phyloP scores from a whole-genome alignment of 2,888 invertebrate genomes.

The Formica aserva region DNA sequence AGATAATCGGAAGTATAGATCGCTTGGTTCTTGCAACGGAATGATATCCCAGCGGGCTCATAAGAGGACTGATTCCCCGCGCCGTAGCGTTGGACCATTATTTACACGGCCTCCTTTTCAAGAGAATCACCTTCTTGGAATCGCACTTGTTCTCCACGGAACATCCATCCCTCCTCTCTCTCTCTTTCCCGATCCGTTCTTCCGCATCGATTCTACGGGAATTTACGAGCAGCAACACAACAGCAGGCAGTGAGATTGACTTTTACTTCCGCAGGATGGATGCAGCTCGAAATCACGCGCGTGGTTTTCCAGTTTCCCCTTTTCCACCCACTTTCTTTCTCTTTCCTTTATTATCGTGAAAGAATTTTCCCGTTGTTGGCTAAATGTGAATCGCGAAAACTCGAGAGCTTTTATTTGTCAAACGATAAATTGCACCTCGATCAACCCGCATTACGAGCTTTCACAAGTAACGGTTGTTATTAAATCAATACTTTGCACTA shows the following conservation, averaged over 20 bases:
- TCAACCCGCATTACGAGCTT: slow-evolving; percentile 13
- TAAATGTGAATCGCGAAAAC: slow-evolving; percentile 15
- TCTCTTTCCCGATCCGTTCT: background rate
- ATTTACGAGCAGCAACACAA: slow-evolving; percentile 65
- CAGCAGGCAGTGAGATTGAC: slow-evolving; percentile 65
- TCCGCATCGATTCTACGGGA: slow-evolving; percentile 59
- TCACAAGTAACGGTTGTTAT: slow-evolving; percentile 31
- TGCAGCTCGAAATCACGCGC: slow-evolving; percentile 51
- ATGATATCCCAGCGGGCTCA: slow-evolving; percentile 64
- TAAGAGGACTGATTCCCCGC: slow-evolving; percentile 58
- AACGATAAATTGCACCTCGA: slow-evolving; percentile 35
- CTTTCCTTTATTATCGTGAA: slow-evolving; percentile 50
- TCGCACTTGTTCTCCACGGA: slow-evolving; percentile 56
- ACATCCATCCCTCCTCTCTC: slow-evolving; percentile 15
- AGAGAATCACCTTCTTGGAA: slow-evolving; percentile 60
- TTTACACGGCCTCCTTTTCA: slow-evolving; percentile 72
- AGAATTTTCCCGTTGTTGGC: slow-evolving; percentile 52
- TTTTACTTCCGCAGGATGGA: slow-evolving; percentile 55
- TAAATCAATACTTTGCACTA: slow-evolving; percentile 29
- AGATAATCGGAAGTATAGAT: slow-evolving; percentile 56
- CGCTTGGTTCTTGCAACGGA: slow-evolving; percentile 46
- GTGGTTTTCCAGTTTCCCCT: background rate
- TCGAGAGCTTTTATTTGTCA: slow-evolving; percentile 27
- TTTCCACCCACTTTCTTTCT: background rate
- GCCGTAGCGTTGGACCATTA: slow-evolving; percentile 59